Base-by-base conservation (phyloP, 2,888 invertebrate genomes). In the Acanthopleura granulata region DNA sequence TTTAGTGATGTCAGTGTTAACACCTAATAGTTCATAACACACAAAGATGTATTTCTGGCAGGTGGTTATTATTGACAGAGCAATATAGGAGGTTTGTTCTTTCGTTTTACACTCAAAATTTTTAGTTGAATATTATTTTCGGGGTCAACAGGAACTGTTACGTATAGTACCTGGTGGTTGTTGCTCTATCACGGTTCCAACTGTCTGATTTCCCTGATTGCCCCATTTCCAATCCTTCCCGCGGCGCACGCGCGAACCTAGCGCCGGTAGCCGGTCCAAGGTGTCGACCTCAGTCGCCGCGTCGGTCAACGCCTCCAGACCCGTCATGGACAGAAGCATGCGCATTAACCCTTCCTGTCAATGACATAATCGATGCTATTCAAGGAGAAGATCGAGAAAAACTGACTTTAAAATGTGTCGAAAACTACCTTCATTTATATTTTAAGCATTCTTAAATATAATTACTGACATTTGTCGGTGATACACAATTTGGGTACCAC, bases 201-300 rank as follows among this genome's bases (percentile, higher is more conserved):
- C 74, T 62, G 49, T 57, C 22, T 74, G 72, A 49, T 62, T 71
- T 1, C 74, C 76, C 49, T 74, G 74, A 22, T 76, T 69, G 6
- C 69, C 72, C 76, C 76, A 76, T n/a, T 69, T 74, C 76, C 76
- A 76, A 69, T 76, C 74, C 27, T 69, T 74, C 14, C 76, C 76
- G 25, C 76, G 61, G 27, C 76, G 49, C 9, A 76, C 76, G 18
- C 76, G 57, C 0, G 76, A 72, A 40, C 76, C 76, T 49, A 76
- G 40, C 18, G 71, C 72, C 11, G 74, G 74, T 49, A 74, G 72
- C 6, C 62, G 57, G 11, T 72, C 69, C 57, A 29, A 29, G 29
- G 51, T 57, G 1, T 72, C 72, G 12, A 69, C 62, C 18, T 70
- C 61, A 6, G 66, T 27, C 3, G 66, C 66, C 25, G 66, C 66